Conservation (phyloP, 2,888 invertebrate genomes). For the Pseudanteris insignis region DNA sequence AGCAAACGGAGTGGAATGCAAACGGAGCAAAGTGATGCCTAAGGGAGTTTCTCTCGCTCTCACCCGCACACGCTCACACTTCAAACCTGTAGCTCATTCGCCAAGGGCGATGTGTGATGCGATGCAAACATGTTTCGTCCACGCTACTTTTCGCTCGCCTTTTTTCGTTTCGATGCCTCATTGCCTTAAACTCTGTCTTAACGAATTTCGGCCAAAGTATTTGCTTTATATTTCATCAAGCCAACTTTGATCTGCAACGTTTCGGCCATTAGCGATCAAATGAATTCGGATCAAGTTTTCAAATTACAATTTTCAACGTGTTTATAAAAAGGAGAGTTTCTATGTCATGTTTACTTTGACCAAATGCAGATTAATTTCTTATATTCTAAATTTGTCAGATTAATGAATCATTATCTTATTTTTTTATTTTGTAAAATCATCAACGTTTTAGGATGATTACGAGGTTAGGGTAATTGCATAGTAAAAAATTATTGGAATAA, state of each 20-base stretch:
- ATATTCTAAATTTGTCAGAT: too few relatives aligned
- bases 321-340: too few relatives aligned
- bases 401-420: too few relatives aligned
- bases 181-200: slow-evolving; percentile 10
- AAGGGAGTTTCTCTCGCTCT: slow-evolving; percentile 45
- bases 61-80: slow-evolving; percentile 37
- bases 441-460: too few relatives aligned
- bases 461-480: too few relatives aligned
- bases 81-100: slow-evolving; percentile 31
- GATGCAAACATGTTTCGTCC: slow-evolving; percentile 36
- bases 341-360: too few relatives aligned
- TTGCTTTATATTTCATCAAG: slow-evolving; percentile 8
- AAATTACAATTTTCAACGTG: too few relatives aligned
- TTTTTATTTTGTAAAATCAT: too few relatives aligned
- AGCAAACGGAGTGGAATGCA: slow-evolving; percentile 60
- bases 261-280: slow-evolving; percentile 4
- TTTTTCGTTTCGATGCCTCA: slow-evolving; percentile 16
- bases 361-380: too few relatives aligned
- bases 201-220: slow-evolving; percentile 12
- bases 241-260: slow-evolving; percentile 4
- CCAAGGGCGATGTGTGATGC: slow-evolving; percentile 25
- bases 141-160: slow-evolving; percentile 14
- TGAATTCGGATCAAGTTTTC: slow-evolving; percentile 11
- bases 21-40: slow-evolving; percentile 55
- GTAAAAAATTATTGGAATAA: too few relatives aligned